Evolutionary conservation across 2,113 vertebrate species (phyloP).

Genomic region (Rostratula benghalensis): DNA sequence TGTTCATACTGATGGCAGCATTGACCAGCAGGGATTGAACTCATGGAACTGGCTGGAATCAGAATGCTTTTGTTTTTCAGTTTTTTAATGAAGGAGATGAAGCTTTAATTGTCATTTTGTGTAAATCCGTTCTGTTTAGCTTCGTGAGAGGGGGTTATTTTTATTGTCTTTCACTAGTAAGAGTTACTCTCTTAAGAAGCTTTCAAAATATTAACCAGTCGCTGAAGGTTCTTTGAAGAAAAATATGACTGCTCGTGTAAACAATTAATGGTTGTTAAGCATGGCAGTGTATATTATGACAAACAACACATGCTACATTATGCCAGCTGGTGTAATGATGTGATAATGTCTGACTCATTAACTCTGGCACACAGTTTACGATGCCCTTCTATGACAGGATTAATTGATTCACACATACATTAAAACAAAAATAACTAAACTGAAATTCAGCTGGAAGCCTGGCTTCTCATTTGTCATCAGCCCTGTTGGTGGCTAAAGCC

Average conservation of each 20-base stretch:
- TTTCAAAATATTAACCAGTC: constrained; percentile 79
- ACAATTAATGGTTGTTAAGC: constrained; percentile 94
- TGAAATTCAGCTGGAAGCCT: constrained; percentile 89
- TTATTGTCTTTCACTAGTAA: constrained; percentile 42
- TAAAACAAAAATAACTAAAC: constrained; percentile 96
- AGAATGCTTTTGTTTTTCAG: background rate
- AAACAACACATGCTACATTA: constrained; percentile 97
- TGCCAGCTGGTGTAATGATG: constrained; percentile 98
- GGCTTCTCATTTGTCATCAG: constrained; percentile 85
- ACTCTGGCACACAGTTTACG: constrained; percentile 96
- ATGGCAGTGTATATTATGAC: constrained; percentile 97
- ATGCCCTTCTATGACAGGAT: constrained; percentile 95
- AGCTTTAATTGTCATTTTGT: background rate
- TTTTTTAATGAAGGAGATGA: background rate
- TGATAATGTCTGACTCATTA: constrained; percentile 99
- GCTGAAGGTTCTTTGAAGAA: constrained; percentile 83
- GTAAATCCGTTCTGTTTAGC: background rate
- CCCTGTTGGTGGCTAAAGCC: constrained; percentile 71
- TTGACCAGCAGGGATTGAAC: background rate
- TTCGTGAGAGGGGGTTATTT: background rate
- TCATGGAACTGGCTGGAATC: background rate
- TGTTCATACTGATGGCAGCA: background rate
- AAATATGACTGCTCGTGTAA: constrained; percentile 85
- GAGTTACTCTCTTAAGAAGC: constrained; percentile 71
- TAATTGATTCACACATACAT: constrained; percentile 99